Conservation (phyloP, 2,888 invertebrate genomes). For the Coenonympha glycerion region DNA sequence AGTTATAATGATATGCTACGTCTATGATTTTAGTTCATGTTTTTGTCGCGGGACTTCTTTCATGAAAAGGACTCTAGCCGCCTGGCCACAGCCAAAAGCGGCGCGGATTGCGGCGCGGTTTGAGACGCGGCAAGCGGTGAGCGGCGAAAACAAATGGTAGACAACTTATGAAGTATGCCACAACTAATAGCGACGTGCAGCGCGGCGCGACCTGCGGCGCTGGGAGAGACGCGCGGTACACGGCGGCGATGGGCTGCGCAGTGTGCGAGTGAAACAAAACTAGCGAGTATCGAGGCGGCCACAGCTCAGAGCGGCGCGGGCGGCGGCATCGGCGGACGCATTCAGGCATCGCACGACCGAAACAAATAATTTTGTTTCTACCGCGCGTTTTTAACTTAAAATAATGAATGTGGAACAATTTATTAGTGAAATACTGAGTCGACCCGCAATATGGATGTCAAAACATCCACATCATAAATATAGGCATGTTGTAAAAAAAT, state of each 20-base stretch:
- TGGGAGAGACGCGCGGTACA: not conserved
- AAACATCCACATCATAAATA: too few species aligned
- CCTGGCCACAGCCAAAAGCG: too few species aligned
- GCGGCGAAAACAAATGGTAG: too few species aligned
- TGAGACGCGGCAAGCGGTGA: too few species aligned
- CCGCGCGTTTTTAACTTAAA: not conserved
- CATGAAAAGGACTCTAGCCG: too few species aligned
- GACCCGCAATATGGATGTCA: not conserved
- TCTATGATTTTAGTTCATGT: too few species aligned
- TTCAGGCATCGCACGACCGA: not conserved
- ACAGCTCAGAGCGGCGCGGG: not conserved
- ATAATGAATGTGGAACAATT: not conserved
- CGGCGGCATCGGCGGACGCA: not conserved
- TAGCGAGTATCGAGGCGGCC: constrained; percentile 1
- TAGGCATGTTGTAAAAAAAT: too few species aligned
- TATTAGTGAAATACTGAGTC: not conserved
- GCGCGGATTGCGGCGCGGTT: too few species aligned
- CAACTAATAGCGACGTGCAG: too few species aligned
- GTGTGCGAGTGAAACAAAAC: not conserved
- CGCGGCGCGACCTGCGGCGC: not conserved
- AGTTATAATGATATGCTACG: too few species aligned
- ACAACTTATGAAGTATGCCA: too few species aligned
- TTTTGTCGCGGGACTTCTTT: too few species aligned
- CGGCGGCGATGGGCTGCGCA: not conserved
- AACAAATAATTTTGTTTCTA: not conserved